Conservation (phyloP, 2,797 vertebrate species). For the Myiotriccus ornatus region DNA sequence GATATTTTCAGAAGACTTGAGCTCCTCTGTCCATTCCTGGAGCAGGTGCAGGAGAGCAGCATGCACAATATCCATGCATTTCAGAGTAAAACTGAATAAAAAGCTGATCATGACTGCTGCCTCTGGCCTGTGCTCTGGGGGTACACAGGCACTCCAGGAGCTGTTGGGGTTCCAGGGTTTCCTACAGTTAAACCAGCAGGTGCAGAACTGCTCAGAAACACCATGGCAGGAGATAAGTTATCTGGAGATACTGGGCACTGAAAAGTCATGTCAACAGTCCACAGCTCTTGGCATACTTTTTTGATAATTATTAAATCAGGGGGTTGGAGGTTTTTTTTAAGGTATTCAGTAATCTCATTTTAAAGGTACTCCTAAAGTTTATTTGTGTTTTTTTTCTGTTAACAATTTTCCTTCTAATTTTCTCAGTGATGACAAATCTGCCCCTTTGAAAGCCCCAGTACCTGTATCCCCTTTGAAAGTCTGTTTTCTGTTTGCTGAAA, state of each 20-base stretch:
- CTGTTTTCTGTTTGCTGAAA: neutral
- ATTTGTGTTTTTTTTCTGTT: neutral
- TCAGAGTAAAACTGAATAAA: neutral
- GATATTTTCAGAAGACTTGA: neutral
- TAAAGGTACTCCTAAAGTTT: neutral
- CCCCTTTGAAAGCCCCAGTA: neutral
- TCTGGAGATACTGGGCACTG: neutral
- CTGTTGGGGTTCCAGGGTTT: neutral
- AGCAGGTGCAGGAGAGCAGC: neutral
- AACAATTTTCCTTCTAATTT: neutral
- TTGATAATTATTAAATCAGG: neutral
- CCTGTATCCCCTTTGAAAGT: neutral
- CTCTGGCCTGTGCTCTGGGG: fast-evolving
- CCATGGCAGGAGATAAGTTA: neutral
- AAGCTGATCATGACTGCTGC: neutral
- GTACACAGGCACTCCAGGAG: neutral
- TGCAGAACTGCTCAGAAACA: neutral
- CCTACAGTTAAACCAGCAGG: neutral
- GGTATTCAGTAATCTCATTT: neutral
- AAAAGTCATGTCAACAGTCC: neutral
- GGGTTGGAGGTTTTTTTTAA: neutral
- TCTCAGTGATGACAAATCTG: neutral
- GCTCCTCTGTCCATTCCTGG: neutral
- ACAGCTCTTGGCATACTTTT: neutral
- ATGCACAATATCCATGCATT: fast-evolving